A percentile compares a stretch with the other conserved stretches of the same genome.
These are phyloP conservation scores for Argyresthia albistria DNA, from an alignment of 2,888 invertebrate genomes.

Conservation along the genomic window DNA sequence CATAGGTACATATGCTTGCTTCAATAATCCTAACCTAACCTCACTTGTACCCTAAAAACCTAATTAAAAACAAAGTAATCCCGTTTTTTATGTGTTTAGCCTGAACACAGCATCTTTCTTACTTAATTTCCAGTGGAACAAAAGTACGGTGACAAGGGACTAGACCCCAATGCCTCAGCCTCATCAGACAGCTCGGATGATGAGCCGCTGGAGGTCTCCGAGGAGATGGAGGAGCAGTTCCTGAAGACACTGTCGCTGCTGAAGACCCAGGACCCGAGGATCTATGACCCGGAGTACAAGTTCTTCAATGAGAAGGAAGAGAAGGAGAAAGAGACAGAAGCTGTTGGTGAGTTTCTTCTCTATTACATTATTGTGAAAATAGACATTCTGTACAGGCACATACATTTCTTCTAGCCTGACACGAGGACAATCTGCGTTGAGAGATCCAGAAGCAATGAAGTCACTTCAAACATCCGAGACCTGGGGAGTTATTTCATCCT, in stretches of 20 bases:
- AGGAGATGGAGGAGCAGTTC: conserved; percentile 87
- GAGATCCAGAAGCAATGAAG: too few species aligned
- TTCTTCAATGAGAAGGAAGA: conserved; percentile 75
- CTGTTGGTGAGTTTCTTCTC: neutral
- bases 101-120: too few species aligned
- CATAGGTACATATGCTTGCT: too few species aligned
- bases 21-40: neutral
- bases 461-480: too few species aligned
- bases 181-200: conserved; percentile 77
- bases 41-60: too few species aligned
- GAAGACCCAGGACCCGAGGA: conserved; percentile 90
- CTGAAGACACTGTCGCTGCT: conserved; percentile 87
- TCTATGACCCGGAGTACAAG: conserved; percentile 83
- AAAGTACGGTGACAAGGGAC: conserved; percentile 76
- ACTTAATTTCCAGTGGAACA: conserved; percentile 74
- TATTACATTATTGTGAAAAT: too few species aligned
- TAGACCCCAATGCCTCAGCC: conserved; percentile 49
- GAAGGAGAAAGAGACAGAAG: conserved; percentile 68
- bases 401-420: too few species aligned
- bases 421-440: too few species aligned
- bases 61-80: too few species aligned
- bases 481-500: too few species aligned
- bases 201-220: conserved; percentile 67
- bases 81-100: too few species aligned
- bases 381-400: too few species aligned